Evolutionary conservation across 2,113 vertebrate species (phyloP).

Genomic region (Astatotilapia flaviijosephi): DNA sequence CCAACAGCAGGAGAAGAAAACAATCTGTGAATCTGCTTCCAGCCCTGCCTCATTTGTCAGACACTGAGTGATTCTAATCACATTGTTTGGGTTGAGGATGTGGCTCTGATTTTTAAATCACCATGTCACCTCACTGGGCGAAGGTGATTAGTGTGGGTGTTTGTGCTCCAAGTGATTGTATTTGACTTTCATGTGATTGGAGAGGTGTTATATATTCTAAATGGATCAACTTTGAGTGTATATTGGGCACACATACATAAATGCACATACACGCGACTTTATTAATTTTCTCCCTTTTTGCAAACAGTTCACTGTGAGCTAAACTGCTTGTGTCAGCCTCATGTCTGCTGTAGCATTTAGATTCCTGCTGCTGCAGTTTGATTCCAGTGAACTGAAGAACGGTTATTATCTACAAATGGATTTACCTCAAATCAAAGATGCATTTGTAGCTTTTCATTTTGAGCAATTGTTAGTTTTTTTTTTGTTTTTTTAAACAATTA

Average conservation of each 20-base stretch:
- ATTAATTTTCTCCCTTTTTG: not conserved
- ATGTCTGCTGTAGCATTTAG: not conserved
- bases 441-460: not conserved
- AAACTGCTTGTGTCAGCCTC: not conserved
- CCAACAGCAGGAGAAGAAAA: not conserved
- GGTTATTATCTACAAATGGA: not conserved
- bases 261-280: not conserved
- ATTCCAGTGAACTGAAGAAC: not conserved
- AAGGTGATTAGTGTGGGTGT: constrained; percentile 38
- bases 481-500: not conserved
- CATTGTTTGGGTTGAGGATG: constrained; percentile 19
- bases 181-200: constrained; percentile 50
- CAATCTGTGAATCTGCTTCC: not conserved
- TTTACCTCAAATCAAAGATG: not conserved
- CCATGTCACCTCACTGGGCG: constrained; percentile 9
- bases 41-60: constrained; percentile 6
- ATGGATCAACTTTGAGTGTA: not conserved
- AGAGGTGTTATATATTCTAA: not conserved
- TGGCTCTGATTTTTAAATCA: constrained; percentile 34
- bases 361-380: not conserved
- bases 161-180: constrained; percentile 41
- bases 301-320: not conserved
- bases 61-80: constrained; percentile 22
- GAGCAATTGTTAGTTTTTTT: not conserved
- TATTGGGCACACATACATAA: not conserved